Evolutionary conservation across 2,113 vertebrate species (phyloP).

Genomic region (Malurus melanocephalus): DNA sequence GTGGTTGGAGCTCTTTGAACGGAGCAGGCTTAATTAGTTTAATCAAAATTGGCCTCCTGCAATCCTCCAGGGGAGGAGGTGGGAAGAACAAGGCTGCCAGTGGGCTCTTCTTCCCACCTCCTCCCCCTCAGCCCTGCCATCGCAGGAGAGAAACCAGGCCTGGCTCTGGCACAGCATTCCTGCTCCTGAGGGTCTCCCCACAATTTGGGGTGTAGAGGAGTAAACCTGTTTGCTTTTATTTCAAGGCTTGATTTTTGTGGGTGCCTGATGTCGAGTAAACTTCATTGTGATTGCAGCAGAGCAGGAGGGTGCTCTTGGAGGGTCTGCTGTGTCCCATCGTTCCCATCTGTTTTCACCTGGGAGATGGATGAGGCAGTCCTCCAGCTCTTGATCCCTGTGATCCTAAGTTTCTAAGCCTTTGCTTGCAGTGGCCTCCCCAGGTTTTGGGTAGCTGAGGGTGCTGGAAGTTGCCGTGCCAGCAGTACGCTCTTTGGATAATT

Average conservation of each 20-base stretch:
- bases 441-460: not conserved
- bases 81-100: not conserved
- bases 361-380: not conserved
- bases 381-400: not conserved
- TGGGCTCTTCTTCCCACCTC: not conserved
- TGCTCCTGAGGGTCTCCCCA: not conserved
- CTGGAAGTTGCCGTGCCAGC: rapidly evolving
- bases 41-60: constrained; percentile 44
- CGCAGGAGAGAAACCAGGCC: not conserved
- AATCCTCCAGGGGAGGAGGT: constrained; percentile 17
- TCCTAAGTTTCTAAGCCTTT: not conserved
- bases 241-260: not conserved
- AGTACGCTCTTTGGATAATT: not conserved
- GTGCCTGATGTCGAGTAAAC: not conserved
- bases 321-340: not conserved
- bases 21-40: constrained; percentile 41
- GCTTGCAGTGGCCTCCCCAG: not conserved
- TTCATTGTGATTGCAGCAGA: not conserved
- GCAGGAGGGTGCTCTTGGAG: not conserved
- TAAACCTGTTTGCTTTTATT: not conserved
- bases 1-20: constrained; percentile 13
- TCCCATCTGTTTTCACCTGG: not conserved
- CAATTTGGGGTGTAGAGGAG: not conserved
- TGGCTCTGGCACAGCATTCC: rapidly evolving
- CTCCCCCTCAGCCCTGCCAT: not conserved